These are phyloP conservation scores for Aleiodes alternator DNA, from an alignment of 2,888 invertebrate species.

Conservation along the genomic window DNA sequence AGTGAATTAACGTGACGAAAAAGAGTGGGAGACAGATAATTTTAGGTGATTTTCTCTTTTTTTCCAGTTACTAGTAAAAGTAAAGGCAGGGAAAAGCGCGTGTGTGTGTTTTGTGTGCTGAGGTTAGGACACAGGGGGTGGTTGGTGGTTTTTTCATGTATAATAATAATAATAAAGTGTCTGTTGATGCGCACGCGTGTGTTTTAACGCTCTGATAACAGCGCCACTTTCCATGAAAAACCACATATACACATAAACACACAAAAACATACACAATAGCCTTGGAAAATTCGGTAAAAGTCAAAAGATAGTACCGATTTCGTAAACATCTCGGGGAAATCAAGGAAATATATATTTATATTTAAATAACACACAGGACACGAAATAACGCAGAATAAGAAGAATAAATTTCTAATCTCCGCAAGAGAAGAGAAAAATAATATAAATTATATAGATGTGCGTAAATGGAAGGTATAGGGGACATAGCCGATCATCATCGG, in stretches of 20 bases:
- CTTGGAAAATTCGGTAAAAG: background rate
- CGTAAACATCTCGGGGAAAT: background rate
- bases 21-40: background rate
- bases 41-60: no score
- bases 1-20: background rate
- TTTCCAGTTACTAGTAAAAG: background rate
- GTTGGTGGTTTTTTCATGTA: constrained; percentile 7
- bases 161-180: background rate
- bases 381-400: background rate
- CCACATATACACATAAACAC: no score
- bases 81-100: background rate
- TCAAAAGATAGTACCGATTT: no score
- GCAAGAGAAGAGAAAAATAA: background rate
- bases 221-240: constrained; percentile 6
- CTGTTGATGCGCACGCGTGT: constrained; percentile 3
- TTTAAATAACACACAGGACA: constrained; percentile 20
- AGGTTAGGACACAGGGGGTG: constrained; percentile 24
- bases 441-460: constrained; percentile 71
- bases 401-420: no score
- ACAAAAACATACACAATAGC: background rate
- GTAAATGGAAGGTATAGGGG: constrained; percentile 76
- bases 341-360: background rate
- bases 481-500: constrained; percentile 75
- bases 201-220: constrained; percentile 8
- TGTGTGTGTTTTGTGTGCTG: background rate